These are phyloP conservation scores for Polymixis flavicincta DNA, from an alignment of 2,888 invertebrate genomes.

Conservation along the genomic window DNA sequence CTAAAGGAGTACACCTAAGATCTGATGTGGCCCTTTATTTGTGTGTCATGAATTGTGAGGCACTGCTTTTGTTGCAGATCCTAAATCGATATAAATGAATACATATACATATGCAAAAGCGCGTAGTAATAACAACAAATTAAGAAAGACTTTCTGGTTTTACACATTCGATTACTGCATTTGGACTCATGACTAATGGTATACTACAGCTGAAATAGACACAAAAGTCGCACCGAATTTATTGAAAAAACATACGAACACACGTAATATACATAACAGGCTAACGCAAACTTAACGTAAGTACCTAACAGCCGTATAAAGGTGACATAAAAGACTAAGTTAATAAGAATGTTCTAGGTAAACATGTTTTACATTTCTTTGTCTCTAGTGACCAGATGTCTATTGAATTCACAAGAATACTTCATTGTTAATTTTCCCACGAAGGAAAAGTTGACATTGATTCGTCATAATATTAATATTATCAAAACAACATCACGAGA, in stretches of 20 bases:
- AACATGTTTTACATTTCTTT: slow-evolving; percentile 9
- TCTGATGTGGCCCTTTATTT: no score
- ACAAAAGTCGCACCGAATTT: neutral
- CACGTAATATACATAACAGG: neutral
- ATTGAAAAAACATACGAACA: neutral
- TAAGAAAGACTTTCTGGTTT: neutral
- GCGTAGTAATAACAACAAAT: neutral
- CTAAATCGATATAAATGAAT: no score
- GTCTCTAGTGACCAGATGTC: slow-evolving; percentile 38
- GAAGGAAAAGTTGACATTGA: neutral
- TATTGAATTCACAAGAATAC: slow-evolving; percentile 13
- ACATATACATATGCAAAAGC: neutral
- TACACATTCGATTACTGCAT: neutral
- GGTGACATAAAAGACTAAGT: neutral
- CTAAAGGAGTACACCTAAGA: no score
- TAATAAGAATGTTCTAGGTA: slow-evolving; percentile 18
- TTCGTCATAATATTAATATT: slow-evolving; percentile 3
- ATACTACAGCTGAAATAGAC: no score
- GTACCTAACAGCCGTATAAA: neutral
- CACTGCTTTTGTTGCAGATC: no score
- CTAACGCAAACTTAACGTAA: neutral
- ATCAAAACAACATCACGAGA: slow-evolving; percentile 1
- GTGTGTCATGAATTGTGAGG: no score
- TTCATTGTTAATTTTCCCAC: slow-evolving; percentile 16
- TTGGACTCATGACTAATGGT: neutral